A percentile compares a stretch with the other conserved stretches of the same genome.
These are phyloP conservation scores for Pachypeltis micranthus DNA, from an alignment of 1,140 invertebrate species.

Conservation along the genomic window DNA sequence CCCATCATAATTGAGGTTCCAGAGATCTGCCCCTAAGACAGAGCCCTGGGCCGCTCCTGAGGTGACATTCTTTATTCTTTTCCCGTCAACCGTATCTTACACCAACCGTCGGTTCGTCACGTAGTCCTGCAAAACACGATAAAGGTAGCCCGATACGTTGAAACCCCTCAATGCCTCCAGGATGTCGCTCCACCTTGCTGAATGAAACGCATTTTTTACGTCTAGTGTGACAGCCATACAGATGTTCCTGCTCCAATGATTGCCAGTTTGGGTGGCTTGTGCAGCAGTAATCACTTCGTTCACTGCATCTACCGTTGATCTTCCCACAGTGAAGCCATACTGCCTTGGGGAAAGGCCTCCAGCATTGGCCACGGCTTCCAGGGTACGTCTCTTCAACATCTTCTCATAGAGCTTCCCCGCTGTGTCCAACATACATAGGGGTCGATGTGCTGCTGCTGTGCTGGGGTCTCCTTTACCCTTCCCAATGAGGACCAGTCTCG, in stretches of 20 bases:
- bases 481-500: no score
- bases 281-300: not conserved
- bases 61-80: no score
- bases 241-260: not conserved
- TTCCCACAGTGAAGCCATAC: conserved; percentile 27
- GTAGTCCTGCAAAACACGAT: conserved; percentile 21
- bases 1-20: conserved; percentile 29
- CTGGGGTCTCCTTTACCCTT: no score
- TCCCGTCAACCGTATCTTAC: conserved; percentile 19
- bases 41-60: no score
- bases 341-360: conserved; percentile 25
- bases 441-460: no score
- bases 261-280: not conserved
- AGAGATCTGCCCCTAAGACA: conserved; percentile 31
- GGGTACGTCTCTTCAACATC: no score
- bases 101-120: conserved; percentile 12
- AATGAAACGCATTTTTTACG: conserved; percentile 12
- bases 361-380: conserved; percentile 14
- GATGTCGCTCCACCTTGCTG: conserved; percentile 18
- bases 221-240: conserved; percentile 9
- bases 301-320: conserved; percentile 28
- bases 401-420: no score
- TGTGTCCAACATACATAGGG: no score
- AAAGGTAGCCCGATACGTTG: no score
- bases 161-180: conserved; percentile 16